phyloP scores from a whole-genome alignment of 2,888 invertebrate genomes.

The Leptinotarsa tumamoca region DNA sequence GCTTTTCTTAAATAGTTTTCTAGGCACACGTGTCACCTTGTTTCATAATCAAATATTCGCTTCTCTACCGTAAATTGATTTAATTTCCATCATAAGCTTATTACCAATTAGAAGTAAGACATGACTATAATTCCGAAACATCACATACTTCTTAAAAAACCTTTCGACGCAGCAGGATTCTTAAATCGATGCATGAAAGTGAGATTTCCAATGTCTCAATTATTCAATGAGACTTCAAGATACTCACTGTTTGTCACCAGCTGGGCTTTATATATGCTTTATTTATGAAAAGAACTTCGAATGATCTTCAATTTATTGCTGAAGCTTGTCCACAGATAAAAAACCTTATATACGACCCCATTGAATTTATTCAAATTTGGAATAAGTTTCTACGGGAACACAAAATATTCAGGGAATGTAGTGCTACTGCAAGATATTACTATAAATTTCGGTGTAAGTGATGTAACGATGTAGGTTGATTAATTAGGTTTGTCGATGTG shows the following conservation, averaged over 20 bases:
- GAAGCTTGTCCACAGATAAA: slow-evolving; percentile 21
- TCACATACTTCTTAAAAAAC: slow-evolving; percentile 6
- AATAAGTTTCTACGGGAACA: slow-evolving; percentile 8
- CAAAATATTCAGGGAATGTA: slow-evolving; percentile 19
- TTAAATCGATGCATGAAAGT: slow-evolving; percentile 18
- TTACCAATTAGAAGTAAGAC: neutral
- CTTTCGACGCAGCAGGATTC: slow-evolving; percentile 20
- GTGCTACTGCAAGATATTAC: slow-evolving; percentile 10
- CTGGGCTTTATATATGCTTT: slow-evolving; percentile 10
- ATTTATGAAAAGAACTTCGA: slow-evolving; percentile 19
- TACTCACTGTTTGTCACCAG: slow-evolving; percentile 13
- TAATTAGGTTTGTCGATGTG: neutral
- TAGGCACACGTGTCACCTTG: no score
- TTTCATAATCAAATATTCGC: no score
- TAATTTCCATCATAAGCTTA: neutral
- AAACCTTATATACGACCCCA: slow-evolving; percentile 12
- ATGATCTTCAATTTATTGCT: slow-evolving; percentile 19
- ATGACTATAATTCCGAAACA: neutral
- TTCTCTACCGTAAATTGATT: neutral
- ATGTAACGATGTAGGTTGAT: neutral
- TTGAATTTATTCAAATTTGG: slow-evolving; percentile 18
- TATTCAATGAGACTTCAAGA: slow-evolving; percentile 14
- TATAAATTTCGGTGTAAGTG: slow-evolving; percentile 11
- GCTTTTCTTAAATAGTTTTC: no score
- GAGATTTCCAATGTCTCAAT: slow-evolving; percentile 26